Percentiles rank a stretch among this genome's conserved stretches.
Conservation (phyloP, 2,888 invertebrate species). For the Seira musarum region DNA sequence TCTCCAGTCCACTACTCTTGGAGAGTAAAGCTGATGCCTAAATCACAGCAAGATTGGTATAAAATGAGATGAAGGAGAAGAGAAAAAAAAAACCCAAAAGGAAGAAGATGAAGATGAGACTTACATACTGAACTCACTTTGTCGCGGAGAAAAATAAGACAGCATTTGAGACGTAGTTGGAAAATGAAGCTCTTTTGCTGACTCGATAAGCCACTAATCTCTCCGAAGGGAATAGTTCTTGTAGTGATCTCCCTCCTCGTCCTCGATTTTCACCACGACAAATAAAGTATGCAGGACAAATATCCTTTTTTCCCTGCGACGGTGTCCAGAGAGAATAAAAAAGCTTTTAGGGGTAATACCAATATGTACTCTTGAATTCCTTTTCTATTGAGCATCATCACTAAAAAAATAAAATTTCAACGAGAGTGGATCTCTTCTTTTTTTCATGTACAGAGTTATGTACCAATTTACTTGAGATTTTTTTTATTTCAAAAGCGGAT, state of each 20-base stretch:
- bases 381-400: too few relatives aligned
- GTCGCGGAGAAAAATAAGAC: conserved; percentile 17
- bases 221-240: conserved; percentile 67
- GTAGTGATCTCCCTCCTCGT: conserved; percentile 52
- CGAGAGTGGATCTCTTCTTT: too few relatives aligned
- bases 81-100: conserved; percentile 6
- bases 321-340: too few relatives aligned
- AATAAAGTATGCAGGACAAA: conserved; percentile 33
- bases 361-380: too few relatives aligned
- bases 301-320: too few relatives aligned
- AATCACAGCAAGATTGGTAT: conserved; percentile 6
- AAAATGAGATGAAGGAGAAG: conserved; percentile 17
- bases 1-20: too few relatives aligned
- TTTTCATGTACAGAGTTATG: conserved; percentile 36
- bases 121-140: background rate
- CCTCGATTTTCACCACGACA: conserved; percentile 51
- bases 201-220: conserved; percentile 70
- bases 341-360: too few relatives aligned
- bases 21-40: too few relatives aligned
- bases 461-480: conserved; percentile 46
- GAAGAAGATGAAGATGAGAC: conserved; percentile 42
- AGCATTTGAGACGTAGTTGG: conserved; percentile 23
- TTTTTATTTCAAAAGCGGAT: too few relatives aligned
- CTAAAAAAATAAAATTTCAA: too few relatives aligned
- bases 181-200: conserved; percentile 67